Conservation (phyloP, 2,113 vertebrate species). For the Philantomba maxwellii region DNA sequence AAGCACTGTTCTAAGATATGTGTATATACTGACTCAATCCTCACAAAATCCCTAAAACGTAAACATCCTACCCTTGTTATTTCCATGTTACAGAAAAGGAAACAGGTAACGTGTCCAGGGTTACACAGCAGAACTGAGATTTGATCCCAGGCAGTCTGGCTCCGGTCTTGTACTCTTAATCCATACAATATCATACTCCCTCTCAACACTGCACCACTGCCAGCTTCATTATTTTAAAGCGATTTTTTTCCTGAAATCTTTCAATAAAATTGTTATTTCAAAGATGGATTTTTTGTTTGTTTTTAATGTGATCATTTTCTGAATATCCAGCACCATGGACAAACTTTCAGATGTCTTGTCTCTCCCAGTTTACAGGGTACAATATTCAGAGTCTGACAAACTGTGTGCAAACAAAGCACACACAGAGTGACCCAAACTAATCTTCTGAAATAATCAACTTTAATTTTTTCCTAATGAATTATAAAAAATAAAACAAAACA, state of each 20-base stretch:
- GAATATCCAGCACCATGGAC: not conserved
- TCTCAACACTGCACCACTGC: not conserved
- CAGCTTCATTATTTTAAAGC: not conserved
- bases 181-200: not conserved
- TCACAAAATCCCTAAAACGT: not conserved
- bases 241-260: not conserved
- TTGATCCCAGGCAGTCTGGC: not conserved
- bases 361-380: not conserved
- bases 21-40: not conserved
- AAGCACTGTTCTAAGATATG: not conserved
- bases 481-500: not conserved
- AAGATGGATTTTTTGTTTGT: not conserved
- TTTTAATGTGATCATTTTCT: not conserved
- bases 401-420: not conserved
- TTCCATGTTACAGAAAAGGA: not conserved
- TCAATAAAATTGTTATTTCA: slow-evolving; percentile 20
- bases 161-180: not conserved
- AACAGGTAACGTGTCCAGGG: not conserved
- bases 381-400: not conserved
- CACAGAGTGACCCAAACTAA: not conserved
- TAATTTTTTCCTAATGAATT: not conserved
- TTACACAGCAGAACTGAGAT: not conserved
- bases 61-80: not conserved
- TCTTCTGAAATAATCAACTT: not conserved
- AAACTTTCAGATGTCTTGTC: not conserved